These are phyloP conservation scores for Talpa occidentalis DNA, from an alignment of 2,113 vertebrate species.

Conservation along the genomic window DNA sequence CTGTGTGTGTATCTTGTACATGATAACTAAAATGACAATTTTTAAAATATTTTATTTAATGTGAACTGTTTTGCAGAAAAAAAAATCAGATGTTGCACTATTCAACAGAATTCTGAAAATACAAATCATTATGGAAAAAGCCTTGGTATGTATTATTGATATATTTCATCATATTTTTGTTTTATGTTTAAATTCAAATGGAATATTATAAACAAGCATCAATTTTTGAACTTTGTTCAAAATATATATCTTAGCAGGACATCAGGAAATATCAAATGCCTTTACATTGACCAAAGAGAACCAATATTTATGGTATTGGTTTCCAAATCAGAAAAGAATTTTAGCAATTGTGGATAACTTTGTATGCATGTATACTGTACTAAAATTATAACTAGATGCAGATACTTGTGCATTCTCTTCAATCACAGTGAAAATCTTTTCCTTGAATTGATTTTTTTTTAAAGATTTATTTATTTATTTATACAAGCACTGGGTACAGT, in stretches of 20 bases:
- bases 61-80: conserved; percentile 8
- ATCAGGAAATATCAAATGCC: neutral
- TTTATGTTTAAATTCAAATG: neutral
- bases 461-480: no score
- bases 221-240: neutral
- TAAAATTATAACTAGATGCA: neutral
- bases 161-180: neutral
- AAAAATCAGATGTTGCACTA: neutral
- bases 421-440: neutral
- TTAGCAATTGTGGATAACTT: neutral
- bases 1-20: no score
- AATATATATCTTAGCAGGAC: neutral
- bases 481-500: no score
- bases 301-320: neutral
- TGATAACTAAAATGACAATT: neutral
- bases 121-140: conserved; percentile 67
- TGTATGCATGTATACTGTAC: neutral
- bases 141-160: conserved; percentile 57
- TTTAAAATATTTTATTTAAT: neutral
- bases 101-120: conserved; percentile 43
- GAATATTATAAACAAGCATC: neutral
- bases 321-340: neutral
- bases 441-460: neutral
- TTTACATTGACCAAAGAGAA: neutral
- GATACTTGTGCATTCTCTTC: neutral